A percentile compares a stretch with the other conserved stretches of the same genome.
phyloP scores from a whole-genome alignment of 2,797 vertebrate species.

The Tenualosa ilisha region DNA sequence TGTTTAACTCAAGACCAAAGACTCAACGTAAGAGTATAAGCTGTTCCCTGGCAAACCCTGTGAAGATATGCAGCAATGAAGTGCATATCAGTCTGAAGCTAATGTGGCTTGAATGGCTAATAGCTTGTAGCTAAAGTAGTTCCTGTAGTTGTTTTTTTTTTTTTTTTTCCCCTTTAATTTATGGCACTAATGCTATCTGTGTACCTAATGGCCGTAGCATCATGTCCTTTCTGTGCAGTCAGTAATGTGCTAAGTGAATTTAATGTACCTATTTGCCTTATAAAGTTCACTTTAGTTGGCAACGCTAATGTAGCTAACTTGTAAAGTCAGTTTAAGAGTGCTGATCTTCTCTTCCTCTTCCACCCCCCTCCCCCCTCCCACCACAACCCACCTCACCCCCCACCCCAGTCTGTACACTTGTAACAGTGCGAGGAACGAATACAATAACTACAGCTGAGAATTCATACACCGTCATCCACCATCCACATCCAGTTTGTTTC shows the following conservation, averaged over 20 bases:
- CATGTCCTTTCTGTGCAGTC: constrained; percentile 15
- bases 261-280: constrained; percentile 15
- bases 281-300: neutral
- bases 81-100: constrained; percentile 17
- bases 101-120: constrained; percentile 14
- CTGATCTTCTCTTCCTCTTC: neutral
- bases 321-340: constrained; percentile 20
- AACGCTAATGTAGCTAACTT: neutral
- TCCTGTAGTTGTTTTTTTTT: neutral
- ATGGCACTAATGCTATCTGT: constrained; percentile 8
- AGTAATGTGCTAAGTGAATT: constrained; percentile 21
- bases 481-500: neutral
- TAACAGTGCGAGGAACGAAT: neutral
- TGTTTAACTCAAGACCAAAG: constrained; percentile 16
- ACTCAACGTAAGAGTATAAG: neutral
- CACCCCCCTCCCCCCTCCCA: too few relatives aligned
- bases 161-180: neutral
- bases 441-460: neutral
- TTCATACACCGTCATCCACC: neutral
- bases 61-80: constrained; percentile 6
- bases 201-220: constrained; percentile 15
- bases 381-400: neutral
- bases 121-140: constrained; percentile 14
- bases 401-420: neutral
- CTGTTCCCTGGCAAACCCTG: constrained; percentile 5